Conservation (phyloP, 2,113 vertebrate genomes). For the Lichenostomus cassidix region DNA sequence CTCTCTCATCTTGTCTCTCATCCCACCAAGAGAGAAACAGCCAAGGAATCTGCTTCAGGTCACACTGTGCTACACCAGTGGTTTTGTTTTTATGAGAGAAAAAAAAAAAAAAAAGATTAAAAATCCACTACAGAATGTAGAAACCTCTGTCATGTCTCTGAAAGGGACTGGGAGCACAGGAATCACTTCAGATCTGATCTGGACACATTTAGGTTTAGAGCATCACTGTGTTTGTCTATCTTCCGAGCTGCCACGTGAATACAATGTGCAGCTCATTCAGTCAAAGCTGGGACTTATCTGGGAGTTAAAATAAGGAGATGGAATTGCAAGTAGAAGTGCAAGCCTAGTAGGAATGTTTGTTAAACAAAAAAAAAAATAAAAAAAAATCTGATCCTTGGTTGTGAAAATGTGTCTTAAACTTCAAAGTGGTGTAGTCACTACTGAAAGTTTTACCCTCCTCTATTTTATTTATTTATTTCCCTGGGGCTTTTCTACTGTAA, state of each 20-base stretch:
- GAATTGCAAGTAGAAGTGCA: background rate
- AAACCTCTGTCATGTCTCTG: background rate
- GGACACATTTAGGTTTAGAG: background rate
- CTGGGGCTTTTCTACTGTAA: background rate
- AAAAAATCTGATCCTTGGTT: background rate
- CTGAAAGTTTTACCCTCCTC: background rate
- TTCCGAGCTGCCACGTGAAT: background rate
- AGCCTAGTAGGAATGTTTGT: background rate
- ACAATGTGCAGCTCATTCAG: background rate
- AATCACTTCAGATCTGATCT: background rate
- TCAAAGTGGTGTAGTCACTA: background rate
- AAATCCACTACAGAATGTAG: background rate
- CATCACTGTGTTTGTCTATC: background rate
- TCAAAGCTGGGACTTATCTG: background rate
- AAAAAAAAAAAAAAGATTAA: background rate
- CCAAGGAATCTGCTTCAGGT: background rate
- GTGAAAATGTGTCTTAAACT: background rate
- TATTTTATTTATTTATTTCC: background rate
- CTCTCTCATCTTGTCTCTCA: background rate
- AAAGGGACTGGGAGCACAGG: accelerated
- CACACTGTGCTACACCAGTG: background rate
- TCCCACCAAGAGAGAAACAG: background rate
- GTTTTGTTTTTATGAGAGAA: background rate
- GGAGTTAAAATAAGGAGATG: background rate
- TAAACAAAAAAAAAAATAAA: no score